Conservation (phyloP, 2,888 invertebrate genomes). For the Athrips mouffetella region DNA sequence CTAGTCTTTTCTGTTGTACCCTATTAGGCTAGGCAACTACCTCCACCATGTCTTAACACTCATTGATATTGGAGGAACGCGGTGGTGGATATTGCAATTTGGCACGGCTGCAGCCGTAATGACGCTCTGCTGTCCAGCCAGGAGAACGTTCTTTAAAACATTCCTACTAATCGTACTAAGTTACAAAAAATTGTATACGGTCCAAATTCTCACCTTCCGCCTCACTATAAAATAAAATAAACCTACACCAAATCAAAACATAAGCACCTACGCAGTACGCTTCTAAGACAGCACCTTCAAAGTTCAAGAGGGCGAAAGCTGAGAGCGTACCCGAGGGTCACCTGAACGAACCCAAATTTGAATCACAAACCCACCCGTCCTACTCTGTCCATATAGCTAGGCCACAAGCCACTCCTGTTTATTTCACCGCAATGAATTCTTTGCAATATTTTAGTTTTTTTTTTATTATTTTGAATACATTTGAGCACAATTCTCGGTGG, state of each 20-base stretch:
- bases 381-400: neutral
- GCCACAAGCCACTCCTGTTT: slow-evolving; percentile 68
- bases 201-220: no score
- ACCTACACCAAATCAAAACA: slow-evolving; percentile 12
- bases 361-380: neutral
- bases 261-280: neutral
- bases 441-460: slow-evolving; percentile 69
- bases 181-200: no score
- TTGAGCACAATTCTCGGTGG: slow-evolving; percentile 72
- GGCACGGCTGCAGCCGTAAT: slow-evolving; percentile 15
- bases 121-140: no score
- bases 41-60: no score
- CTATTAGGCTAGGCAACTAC: no score
- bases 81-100: slow-evolving; percentile 7
- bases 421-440: slow-evolving; percentile 74
- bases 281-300: slow-evolving; percentile 10
- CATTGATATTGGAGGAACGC: no score
- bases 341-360: neutral
- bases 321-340: slow-evolving; percentile 4
- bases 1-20: no score
- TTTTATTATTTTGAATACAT: slow-evolving; percentile 76
- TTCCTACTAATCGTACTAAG: no score
- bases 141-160: no score
- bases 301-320: slow-evolving; percentile 8
- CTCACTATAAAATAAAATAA: neutral